Conservation (phyloP, 2,888 invertebrate genomes). For the Rhopalosiphum nymphaeae region DNA sequence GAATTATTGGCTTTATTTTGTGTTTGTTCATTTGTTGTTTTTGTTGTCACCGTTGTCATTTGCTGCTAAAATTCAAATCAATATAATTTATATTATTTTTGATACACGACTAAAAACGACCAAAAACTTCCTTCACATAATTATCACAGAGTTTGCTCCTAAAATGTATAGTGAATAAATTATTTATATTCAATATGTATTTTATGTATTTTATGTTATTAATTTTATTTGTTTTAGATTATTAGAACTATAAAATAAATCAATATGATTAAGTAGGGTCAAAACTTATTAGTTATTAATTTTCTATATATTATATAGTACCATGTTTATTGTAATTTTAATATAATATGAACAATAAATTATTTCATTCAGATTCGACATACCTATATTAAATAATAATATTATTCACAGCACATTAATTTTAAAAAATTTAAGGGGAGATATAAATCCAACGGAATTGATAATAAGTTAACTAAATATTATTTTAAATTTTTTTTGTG, state of each 20-base stretch:
- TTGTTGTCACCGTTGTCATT: not conserved
- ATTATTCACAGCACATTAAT: not conserved
- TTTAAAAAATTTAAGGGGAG: not conserved
- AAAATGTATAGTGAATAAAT: not conserved
- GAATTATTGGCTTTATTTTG: conserved; percentile 15
- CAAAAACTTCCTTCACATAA: not conserved
- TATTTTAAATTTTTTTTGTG: not conserved
- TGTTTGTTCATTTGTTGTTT: not conserved
- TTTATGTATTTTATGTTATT: not conserved
- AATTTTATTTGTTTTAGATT: not conserved
- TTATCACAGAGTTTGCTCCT: not conserved
- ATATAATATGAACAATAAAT: not conserved
- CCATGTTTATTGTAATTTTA: not conserved
- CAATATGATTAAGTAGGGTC: not conserved
- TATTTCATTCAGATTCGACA: not conserved
- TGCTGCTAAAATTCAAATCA: conserved; percentile 10
- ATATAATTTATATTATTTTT: conserved; percentile 25
- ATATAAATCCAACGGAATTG: not conserved
- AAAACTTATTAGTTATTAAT: not conserved
- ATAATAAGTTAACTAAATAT: not conserved
- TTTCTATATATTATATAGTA: no score
- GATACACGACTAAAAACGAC: conserved; percentile 9
- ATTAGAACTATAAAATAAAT: not conserved
- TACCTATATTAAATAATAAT: not conserved
- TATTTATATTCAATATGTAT: not conserved